These are phyloP conservation scores for Copsychus sechellarum DNA, from an alignment of 2,113 vertebrate species.

Conservation along the genomic window DNA sequence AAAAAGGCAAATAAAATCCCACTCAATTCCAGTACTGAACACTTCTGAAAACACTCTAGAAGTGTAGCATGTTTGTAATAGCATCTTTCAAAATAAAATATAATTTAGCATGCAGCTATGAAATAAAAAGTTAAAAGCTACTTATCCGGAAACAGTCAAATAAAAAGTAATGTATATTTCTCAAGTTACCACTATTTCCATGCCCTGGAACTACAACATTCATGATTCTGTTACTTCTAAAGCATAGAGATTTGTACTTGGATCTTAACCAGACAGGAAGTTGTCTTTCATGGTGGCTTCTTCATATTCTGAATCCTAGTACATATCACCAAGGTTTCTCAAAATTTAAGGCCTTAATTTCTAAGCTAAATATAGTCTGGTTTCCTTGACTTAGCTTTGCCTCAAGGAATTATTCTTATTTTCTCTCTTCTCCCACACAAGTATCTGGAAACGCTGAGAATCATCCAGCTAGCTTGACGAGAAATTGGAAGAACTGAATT, in stretches of 20 bases:
- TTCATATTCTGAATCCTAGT: not conserved
- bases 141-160: not conserved
- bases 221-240: not conserved
- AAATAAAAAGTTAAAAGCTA: not conserved
- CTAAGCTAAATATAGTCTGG: not conserved
- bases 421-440: not conserved
- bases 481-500: not conserved
- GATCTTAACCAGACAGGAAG: not conserved
- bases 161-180: not conserved
- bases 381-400: not conserved
- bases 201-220: not conserved
- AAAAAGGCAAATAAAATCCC: conserved; percentile 19
- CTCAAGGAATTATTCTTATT: not conserved
- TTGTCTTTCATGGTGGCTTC: not conserved
- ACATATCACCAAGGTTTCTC: not conserved
- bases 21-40: not conserved
- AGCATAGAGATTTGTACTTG: not conserved
- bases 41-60: not conserved
- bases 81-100: not conserved
- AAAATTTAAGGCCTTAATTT: not conserved
- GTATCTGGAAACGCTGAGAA: not conserved
- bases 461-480: not conserved
- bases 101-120: not conserved
- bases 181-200: not conserved
- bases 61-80: not conserved